Percentiles rank a stretch among this genome's conserved stretches.
Conservation (phyloP, 2,113 vertebrate species). For the Micronisus gabar region DNA sequence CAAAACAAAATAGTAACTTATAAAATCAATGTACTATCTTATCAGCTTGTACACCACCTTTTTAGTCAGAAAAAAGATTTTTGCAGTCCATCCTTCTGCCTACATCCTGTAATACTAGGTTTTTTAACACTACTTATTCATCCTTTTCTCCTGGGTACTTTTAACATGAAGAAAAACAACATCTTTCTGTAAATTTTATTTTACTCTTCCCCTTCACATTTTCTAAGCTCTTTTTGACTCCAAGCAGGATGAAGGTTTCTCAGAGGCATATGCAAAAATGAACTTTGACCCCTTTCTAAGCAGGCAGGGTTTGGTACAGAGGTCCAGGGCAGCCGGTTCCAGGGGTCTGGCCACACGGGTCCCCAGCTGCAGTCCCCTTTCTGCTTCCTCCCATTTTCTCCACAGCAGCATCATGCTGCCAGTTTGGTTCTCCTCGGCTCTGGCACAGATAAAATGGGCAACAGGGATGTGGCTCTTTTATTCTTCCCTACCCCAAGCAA, state of each 20-base stretch:
- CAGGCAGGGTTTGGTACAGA: not conserved
- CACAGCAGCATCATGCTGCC: not conserved
- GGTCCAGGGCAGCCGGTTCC: not conserved
- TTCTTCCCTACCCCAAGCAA: not conserved
- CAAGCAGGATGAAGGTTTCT: not conserved
- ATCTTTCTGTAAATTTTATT: not conserved
- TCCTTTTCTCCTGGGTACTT: not conserved
- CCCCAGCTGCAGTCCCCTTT: rapidly evolving
- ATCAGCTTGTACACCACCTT: not conserved
- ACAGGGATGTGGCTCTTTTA: not conserved
- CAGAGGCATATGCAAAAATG: not conserved
- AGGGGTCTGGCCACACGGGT: not conserved
- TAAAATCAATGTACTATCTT: not conserved
- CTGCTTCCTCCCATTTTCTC: not conserved
- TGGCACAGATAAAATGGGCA: not conserved
- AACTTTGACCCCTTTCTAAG: too few species aligned
- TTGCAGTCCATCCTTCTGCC: not conserved
- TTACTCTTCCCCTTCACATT: not conserved
- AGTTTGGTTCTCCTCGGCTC: not conserved
- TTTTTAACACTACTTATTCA: not conserved
- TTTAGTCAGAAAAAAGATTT: not conserved
- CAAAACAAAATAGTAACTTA: not conserved
- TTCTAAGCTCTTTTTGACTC: not conserved
- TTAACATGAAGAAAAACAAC: not conserved
- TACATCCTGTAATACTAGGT: not conserved